Percentiles rank a stretch among this genome's conserved stretches.
phyloP scores from a whole-genome alignment of 2,797 vertebrate species.

The Crocodylus rhombifer region DNA sequence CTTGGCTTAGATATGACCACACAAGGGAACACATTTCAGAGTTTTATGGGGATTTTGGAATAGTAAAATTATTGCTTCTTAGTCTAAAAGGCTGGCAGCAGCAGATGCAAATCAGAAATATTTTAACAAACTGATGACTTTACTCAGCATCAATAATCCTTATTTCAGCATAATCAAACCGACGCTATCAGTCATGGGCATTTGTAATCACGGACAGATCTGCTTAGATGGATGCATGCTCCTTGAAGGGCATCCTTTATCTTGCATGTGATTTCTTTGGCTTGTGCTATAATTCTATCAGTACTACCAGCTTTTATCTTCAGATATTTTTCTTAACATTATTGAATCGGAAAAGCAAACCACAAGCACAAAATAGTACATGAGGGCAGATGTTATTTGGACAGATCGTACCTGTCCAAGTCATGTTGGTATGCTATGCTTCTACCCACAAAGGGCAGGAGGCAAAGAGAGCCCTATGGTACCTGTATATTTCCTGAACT shows the following conservation, averaged over 20 bases:
- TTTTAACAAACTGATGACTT: not conserved
- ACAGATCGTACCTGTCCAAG: not conserved
- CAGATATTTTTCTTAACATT: not conserved
- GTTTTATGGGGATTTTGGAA: not conserved
- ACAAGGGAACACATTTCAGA: not conserved
- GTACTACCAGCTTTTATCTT: conserved; percentile 16
- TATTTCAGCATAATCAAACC: conserved; percentile 16
- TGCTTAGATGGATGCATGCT: conserved; percentile 28
- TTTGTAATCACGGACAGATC: conserved; percentile 11
- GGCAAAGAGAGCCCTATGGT: not conserved
- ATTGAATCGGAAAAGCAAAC: conserved; percentile 21
- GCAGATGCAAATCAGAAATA: not conserved
- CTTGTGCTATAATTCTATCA: conserved; percentile 28
- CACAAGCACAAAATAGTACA: not conserved
- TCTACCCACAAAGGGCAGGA: too few species aligned
- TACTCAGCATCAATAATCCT: not conserved
- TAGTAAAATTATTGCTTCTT: conserved; percentile 1
- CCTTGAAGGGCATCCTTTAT: conserved; percentile 28
- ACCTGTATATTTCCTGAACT: not conserved
- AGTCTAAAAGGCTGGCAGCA: not conserved
- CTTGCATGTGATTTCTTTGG: not conserved
- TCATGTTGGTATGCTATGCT: not conserved
- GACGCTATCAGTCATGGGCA: not conserved
- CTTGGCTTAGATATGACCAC: not conserved
- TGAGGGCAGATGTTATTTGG: not conserved